Evolutionary conservation across 1,140 invertebrate genomes (phyloP).

Genomic region (Eumeta japonica): DNA sequence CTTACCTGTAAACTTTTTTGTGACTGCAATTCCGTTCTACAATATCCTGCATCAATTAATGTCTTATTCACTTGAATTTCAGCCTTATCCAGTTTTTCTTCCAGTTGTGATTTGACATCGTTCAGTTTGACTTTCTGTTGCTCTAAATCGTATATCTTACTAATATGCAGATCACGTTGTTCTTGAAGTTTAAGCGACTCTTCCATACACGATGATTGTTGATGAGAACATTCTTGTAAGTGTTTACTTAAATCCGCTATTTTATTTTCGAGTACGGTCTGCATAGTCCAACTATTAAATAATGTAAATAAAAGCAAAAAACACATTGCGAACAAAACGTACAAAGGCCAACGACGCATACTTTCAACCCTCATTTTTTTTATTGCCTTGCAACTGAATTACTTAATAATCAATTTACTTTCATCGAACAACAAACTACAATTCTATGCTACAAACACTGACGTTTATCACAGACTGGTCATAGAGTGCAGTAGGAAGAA

Average conservation of each 20-base stretch:
- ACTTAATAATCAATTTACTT: too few relatives aligned
- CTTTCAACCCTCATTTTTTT: conserved; percentile 54
- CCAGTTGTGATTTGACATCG: conserved; percentile 26
- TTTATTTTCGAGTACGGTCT: conserved; percentile 40
- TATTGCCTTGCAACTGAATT: too few relatives aligned
- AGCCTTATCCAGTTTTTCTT: conserved; percentile 26
- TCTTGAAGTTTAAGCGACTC: conserved; percentile 36
- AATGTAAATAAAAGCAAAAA: conserved; percentile 48
- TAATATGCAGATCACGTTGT: conserved; percentile 32
- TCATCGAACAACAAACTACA: too few relatives aligned
- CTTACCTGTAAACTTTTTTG: conserved; percentile 44
- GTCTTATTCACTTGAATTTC: conserved; percentile 40
- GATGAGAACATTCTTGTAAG: conserved; percentile 41
- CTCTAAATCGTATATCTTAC: conserved; percentile 36
- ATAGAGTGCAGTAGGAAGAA: too few relatives aligned
- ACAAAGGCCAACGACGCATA: conserved; percentile 53
- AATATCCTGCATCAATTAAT: conserved; percentile 33
- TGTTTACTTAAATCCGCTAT: conserved; percentile 36
- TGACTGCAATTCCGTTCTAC: conserved; percentile 41
- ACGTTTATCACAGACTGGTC: too few relatives aligned
- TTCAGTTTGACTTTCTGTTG: conserved; percentile 31
- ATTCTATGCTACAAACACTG: too few relatives aligned
- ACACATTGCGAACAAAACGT: conserved; percentile 40
- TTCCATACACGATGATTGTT: conserved; percentile 41
- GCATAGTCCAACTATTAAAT: conserved; percentile 46